Evolutionary conservation across 2,113 vertebrate species (phyloP).

Genomic region (Empidonax alnorum): DNA sequence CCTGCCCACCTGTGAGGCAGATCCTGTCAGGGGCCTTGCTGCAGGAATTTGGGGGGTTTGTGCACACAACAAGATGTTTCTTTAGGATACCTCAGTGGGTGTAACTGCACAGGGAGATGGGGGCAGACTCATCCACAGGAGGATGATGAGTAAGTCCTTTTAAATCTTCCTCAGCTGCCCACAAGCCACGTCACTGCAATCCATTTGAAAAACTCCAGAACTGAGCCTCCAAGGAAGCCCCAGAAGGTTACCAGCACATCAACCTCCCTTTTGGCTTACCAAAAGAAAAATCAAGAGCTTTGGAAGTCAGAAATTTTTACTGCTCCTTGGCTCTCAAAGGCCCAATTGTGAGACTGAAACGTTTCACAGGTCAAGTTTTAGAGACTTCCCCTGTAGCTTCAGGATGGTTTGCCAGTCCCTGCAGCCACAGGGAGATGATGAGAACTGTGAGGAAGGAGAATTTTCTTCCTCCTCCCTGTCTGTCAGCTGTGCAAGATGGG

Average conservation of each 20-base stretch:
- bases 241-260: not conserved
- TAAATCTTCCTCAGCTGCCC: conserved; percentile 19
- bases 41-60: not conserved
- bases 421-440: not conserved
- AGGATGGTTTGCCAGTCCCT: rapidly evolving
- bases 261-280: not conserved
- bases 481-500: not conserved
- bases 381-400: not conserved
- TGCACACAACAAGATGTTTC: not conserved
- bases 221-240: not conserved
- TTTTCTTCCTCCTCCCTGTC: not conserved
- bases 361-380: not conserved
- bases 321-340: not conserved
- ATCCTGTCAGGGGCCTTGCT: not conserved
- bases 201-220: not conserved
- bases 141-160: conserved; percentile 21
- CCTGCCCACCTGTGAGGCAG: not conserved
- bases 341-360: not conserved
- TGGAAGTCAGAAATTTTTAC: not conserved
- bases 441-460: not conserved
- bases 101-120: not conserved
- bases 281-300: not conserved
- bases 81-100: not conserved
- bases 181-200: not conserved
- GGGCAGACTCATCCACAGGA: not conserved